Conservation (phyloP, 2,113 vertebrate genomes). For the Lepus europaeus region DNA sequence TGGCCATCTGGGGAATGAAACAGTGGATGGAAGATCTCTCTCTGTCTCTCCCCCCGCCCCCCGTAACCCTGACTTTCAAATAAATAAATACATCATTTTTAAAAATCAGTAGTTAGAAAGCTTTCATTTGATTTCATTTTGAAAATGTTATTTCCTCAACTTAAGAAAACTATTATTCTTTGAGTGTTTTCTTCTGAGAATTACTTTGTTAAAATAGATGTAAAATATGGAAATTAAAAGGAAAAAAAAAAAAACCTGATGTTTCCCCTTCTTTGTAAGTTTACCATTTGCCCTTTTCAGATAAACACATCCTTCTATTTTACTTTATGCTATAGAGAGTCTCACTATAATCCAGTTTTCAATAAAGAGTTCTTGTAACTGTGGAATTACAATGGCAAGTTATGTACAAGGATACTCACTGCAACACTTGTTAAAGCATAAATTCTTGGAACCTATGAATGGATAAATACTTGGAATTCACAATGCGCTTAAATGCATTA, state of each 20-base stretch:
- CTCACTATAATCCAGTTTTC: slow-evolving; percentile 38
- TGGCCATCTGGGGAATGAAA: no score
- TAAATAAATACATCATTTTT: no score
- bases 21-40: no score
- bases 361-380: not conserved
- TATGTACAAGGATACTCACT: not conserved
- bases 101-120: not conserved
- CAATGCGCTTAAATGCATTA: no score
- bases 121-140: not conserved
- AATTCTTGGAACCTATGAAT: not conserved
- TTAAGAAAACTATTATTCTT: not conserved
- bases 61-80: no score
- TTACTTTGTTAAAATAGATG: not conserved
- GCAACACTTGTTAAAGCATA: not conserved
- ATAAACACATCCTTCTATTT: slow-evolving; percentile 18
- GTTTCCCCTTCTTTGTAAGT: not conserved
- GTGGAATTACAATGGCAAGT: not conserved
- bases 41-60: no score
- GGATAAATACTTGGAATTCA: not conserved
- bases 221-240: not conserved
- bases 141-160: slow-evolving; percentile 22
- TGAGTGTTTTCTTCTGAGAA: not conserved
- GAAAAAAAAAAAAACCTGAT: not conserved
- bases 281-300: slow-evolving; percentile 1
- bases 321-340: not conserved